Conservation (phyloP, 2,888 invertebrate species). For the Pemphredon lugubris region DNA sequence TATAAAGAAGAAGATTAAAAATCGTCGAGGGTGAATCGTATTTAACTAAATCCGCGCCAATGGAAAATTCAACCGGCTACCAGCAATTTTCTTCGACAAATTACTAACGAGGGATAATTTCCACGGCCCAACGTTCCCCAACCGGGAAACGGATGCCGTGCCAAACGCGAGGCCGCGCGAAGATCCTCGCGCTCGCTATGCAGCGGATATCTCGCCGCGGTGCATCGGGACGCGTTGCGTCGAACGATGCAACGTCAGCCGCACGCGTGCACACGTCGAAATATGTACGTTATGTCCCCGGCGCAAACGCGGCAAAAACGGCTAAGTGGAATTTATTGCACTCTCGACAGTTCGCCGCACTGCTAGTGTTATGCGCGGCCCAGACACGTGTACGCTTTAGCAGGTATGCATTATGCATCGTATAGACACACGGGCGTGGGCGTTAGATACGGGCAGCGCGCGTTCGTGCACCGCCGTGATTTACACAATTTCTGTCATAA, state of each 20-base stretch:
- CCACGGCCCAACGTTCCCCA: too few species aligned
- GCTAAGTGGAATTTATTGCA: conserved; percentile 70
- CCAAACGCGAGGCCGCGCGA: too few species aligned
- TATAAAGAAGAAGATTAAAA: too few species aligned
- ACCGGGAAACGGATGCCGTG: too few species aligned
- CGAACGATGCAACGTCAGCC: conserved; percentile 3
- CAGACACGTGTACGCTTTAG: conserved; percentile 12
- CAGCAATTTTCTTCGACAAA: too few species aligned
- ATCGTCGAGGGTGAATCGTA: too few species aligned
- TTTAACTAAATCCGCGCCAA: too few species aligned
- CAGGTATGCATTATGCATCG: conserved; percentile 37
- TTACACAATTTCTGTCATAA: conserved; percentile 62
- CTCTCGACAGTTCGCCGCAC: conserved; percentile 62
- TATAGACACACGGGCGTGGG: conserved; percentile 36
- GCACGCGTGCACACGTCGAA: conserved; percentile 40
- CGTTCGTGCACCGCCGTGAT: conserved; percentile 54
- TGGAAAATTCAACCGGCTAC: too few species aligned
- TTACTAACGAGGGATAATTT: too few species aligned
- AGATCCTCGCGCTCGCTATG: too few species aligned
- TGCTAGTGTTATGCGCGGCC: conserved; percentile 42
- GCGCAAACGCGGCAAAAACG: conserved; percentile 55
- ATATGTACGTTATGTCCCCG: conserved; percentile 24
- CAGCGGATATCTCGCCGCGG: too few species aligned
- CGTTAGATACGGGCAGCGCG: conserved; percentile 25
- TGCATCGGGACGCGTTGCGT: neutral